Evolutionary conservation across 1,140 invertebrate genomes (phyloP), one percentile per base, ranked within the genome.

Genomic region (Gonioctena quinquepunctata): DNA sequence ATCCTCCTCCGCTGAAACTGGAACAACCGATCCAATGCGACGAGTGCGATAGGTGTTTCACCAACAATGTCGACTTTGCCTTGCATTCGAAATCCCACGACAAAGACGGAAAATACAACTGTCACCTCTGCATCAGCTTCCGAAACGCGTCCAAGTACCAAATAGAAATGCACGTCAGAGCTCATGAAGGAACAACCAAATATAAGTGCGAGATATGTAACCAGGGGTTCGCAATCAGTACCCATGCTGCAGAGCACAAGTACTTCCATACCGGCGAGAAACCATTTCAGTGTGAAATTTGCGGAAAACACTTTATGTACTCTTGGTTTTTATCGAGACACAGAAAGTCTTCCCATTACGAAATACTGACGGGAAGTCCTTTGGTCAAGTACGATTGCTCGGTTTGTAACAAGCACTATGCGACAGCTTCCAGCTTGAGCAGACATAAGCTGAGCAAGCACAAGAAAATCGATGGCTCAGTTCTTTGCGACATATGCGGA

Each of bases 401-500:
- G 4, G 76, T 80, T 50, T 82, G 81, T 63, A 80, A 75, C 22
- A 82, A 82, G 59, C 79, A 81, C 50, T 82, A 81, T 56, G 81
- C 80, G 7, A 79, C 80, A n/a, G 77, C 80, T 8, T 79, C 81
- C 1, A 80, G 80, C 2, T 63, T 82, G 11, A 76, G 78, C 54
- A 50, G 81, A 6, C 81, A 82, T 62, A 80, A 81, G 59, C 48
- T 75, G 13, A 80, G 79, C 54, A 79, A 80, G 26, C 81, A 82
- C 62, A 80, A 79, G 23, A 66, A 66, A 16, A 66, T 66, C 7
- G 74, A 79, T 21, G 60, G 67, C 1, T 79, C 76, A 26, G 87
- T 87, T 2, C 69, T 89, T 0, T 92, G 91, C 81, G 88, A 90
- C 74, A 89, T 93, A 26, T 94, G 94, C 82, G 89, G 89, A 13